Base-by-base conservation (phyloP, 2,797 vertebrate genomes). In the Falco cherrug region DNA sequence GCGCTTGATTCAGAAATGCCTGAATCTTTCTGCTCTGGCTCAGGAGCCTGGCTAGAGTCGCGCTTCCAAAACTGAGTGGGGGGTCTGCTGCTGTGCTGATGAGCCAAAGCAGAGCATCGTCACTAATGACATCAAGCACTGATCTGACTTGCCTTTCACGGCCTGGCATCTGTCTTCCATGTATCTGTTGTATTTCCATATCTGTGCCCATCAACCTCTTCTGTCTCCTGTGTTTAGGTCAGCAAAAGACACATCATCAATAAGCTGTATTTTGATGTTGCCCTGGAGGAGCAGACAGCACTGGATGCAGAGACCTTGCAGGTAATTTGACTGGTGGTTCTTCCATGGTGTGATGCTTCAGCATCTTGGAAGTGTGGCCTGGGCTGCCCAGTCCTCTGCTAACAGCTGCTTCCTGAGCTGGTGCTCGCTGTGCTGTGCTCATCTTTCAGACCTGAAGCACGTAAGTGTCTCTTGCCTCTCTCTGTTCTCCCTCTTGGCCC, bases 231-330 rank as follows among this genome's bases (percentile, higher is more conserved):
- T 91, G 75, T 93, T 41, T 79, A 99, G 99, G 99, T 99, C 95
- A 98, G 99, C 98, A 99, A 98, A 87, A 99, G 97, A 91, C 98
- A 99, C 95, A 99, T 99, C 67, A 99, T 99, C 98, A 98, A 67
- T 91, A 99, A 99, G 93, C 98, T 99, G 61, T 99, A 98, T 96
- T 99, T 99, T 97, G 99, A 99, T 97, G 95, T 99, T 73, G 98
- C 97, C 64, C 97, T 97, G 90, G 99, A 99, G 45, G 99, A 99
- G 75, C 98, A 98, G 50, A 88, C 51, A 10, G 50, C 85, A 10
- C 97, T 96, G 1, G 99, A 99, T 93, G 98, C 99, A 12, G 99
- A 99, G 92, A 98, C 98, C 80, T 97, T 99, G 89, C 99, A 99
- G 99, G 99, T 99, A 98, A 90, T 10, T 28, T 75, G 18, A 2